Base-by-base conservation (phyloP, 1,140 invertebrate species). In the Trichomalopsis sarcophagae region DNA sequence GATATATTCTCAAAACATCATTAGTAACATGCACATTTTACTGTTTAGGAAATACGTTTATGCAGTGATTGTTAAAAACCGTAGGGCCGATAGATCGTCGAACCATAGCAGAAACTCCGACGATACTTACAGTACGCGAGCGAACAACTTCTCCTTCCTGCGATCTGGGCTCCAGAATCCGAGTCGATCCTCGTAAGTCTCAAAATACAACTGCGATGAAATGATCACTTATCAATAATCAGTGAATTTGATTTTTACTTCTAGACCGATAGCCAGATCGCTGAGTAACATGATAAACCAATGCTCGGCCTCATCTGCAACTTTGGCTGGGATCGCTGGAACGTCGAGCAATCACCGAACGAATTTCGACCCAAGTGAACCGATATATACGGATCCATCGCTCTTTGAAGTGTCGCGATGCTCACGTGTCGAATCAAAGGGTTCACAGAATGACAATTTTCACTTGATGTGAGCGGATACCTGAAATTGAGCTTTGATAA, bases 351-450 rank as follows among this genome's bases (percentile, higher is more conserved):
- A 86, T 81, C 89, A 91, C 79, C 88, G 91, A 87, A 89, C 85
- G 30, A 92, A 89, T 80, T 91, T 92, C 88, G 97, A 98, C 91
- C 97, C 97, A 13, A 98, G 97, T 89, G 97, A 98, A 91, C 97
- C 97, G 2, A 98, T 98, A 86, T 98, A 98, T 91, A 98, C 97
- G 0, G 97, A 98, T 92, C 97, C 97, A 0, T 97, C 97, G 2
- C 93, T 98, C 13, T 98, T 98, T 89, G 97, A 98, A 93, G 94
- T 97, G 7, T 50, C 81, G 21, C 33, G n/a, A n/a, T 66, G 62
- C 13, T 27, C 73, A 3, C 17, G 73, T 4, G 81, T 62, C 14
- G 76, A 80, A 1, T 74, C 81, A 5, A 86, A 83, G 27, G 23
- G 2, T 40, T 69, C 71, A 2, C 77, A 81, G 17, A 74, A 84